phyloP scores from a whole-genome alignment of 37 sponge, comb jelly and placozoan species.

The Mnemiopsis leidyi region DNA sequence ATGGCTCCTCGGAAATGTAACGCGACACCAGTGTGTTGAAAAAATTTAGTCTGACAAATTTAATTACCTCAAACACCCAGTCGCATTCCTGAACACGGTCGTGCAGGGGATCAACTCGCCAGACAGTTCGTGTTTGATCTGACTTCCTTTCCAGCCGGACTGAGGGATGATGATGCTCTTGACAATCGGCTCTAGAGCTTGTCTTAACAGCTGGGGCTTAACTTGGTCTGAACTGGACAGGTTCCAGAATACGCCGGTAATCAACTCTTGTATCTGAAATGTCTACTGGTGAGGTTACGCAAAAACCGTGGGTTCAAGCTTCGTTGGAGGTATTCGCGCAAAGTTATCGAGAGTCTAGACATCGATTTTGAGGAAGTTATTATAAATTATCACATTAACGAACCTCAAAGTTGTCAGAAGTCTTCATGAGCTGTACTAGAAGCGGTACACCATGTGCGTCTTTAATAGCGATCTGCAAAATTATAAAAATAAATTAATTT shows the following conservation, averaged over 20 bases:
- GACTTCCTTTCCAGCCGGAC: constrained; percentile 53
- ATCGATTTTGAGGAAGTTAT: no score
- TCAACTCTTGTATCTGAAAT: constrained; percentile 81
- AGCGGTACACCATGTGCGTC: constrained; percentile 12
- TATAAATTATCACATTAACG: no score
- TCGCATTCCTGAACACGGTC: constrained; percentile 55
- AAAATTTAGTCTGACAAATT: no score
- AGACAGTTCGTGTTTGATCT: neutral
- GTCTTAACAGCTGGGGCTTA: neutral
- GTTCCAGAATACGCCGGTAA: constrained; percentile 89
- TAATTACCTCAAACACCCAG: constrained; percentile 28
- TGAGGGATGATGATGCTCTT: constrained; percentile 18
- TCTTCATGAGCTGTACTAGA: constrained; percentile 1
- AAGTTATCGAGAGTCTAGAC: no score
- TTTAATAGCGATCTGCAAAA: constrained; percentile 41
- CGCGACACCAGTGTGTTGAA: no score
- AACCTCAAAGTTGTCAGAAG: constrained; percentile 49
- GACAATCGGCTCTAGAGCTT: constrained; percentile 20
- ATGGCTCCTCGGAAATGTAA: no score
- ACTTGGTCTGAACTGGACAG: constrained; percentile 70
- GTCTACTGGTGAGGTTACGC: no score
- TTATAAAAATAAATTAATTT: no score
- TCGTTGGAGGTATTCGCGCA: no score
- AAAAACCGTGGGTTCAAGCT: no score
- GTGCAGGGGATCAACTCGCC: neutral